Conservation (phyloP, 2,888 invertebrate genomes). For the Exephanes ischioxanthus region DNA sequence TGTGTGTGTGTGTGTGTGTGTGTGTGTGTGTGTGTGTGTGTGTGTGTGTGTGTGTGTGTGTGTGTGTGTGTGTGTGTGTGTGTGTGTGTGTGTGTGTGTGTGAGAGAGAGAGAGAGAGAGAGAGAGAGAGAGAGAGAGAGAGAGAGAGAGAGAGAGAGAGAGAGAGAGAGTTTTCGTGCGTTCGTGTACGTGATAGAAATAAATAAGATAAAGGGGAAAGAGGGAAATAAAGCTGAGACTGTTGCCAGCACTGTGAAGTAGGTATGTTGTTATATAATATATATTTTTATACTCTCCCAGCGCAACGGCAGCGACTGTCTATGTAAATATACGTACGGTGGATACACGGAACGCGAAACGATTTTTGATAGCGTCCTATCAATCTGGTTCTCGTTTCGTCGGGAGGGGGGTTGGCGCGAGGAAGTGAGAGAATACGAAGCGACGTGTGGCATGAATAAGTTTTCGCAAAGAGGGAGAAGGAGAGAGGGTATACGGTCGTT, state of each 20-base stretch:
- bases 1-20: no score
- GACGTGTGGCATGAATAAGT: conserved; percentile 63
- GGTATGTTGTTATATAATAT: conserved; percentile 11
- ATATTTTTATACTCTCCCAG: conserved; percentile 1
- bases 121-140: no score
- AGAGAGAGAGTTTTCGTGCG: neutral
- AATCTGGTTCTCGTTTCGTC: conserved; percentile 55
- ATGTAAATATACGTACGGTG: conserved; percentile 12
- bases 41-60: no score
- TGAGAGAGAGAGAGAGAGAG: no score
- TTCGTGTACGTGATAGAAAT: conserved; percentile 21
- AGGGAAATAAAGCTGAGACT: conserved; percentile 22
- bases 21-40: no score
- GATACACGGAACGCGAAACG: conserved; percentile 36
- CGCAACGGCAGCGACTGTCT: neutral
- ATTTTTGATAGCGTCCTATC: conserved; percentile 58
- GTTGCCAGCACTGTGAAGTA: conserved; percentile 8
- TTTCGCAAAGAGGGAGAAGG: conserved; percentile 9
- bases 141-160: no score
- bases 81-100: no score
- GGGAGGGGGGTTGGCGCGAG: conserved; percentile 11
- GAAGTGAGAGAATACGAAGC: conserved; percentile 49
- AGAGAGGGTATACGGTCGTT: neutral
- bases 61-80: no score
- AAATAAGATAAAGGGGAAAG: neutral